phyloP scores from a whole-genome alignment of 2,113 vertebrate genomes.

The Mesitornis unicolor region DNA sequence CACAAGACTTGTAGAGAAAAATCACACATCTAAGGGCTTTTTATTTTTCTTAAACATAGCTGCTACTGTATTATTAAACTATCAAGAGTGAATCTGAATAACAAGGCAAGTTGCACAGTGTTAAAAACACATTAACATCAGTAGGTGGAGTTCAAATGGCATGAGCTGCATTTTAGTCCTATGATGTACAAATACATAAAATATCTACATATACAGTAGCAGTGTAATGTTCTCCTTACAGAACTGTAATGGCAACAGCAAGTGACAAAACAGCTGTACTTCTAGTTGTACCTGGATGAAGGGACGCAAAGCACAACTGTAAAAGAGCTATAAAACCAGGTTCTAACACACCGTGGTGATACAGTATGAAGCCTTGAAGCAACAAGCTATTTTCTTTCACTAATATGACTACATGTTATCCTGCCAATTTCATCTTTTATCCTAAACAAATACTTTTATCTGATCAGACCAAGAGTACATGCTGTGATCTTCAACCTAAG shows the following conservation, averaged over 20 bases:
- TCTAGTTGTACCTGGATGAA: neutral
- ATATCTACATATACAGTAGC: neutral
- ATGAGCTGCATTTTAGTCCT: neutral
- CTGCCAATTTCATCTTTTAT: neutral
- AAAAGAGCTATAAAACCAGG: neutral
- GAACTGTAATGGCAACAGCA: neutral
- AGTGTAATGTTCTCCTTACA: neutral
- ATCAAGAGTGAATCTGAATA: neutral
- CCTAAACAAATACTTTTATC: neutral
- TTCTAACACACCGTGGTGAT: rapidly evolving
- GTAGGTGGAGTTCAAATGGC: neutral
- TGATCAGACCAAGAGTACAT: neutral
- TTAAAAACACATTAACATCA: neutral
- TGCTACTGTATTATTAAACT: neutral
- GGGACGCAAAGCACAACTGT: neutral
- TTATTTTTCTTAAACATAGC: neutral
- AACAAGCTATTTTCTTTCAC: neutral
- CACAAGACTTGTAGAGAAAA: neutral
- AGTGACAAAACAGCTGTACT: neutral
- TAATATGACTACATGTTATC: neutral
- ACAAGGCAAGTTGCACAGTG: neutral
- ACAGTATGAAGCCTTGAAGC: neutral
- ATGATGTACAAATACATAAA: neutral
- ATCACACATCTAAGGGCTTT: neutral
- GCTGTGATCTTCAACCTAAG: neutral